phyloP scores from a whole-genome alignment of 2,797 vertebrate species.

The Anniella stebbinsi region DNA sequence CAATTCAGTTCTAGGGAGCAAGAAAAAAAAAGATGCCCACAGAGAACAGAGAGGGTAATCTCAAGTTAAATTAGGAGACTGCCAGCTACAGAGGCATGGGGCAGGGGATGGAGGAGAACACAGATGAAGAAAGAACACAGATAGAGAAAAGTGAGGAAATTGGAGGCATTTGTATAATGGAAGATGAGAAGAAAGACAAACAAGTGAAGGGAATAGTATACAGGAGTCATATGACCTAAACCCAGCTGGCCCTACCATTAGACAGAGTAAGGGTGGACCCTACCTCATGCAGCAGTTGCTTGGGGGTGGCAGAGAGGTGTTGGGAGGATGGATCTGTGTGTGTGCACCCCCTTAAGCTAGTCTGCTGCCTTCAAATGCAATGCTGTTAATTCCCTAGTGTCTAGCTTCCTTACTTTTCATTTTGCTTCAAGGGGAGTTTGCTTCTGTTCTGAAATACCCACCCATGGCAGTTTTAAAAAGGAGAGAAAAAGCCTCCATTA shows the following conservation, averaged over 20 bases:
- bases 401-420: not conserved
- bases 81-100: not conserved
- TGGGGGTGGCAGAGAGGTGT: not conserved
- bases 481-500: not conserved
- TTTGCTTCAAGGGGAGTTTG: not conserved
- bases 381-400: not conserved
- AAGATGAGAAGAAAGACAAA: not conserved
- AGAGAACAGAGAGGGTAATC: not conserved
- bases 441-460: not conserved
- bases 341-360: not conserved
- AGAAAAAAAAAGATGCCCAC: not conserved
- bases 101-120: not conserved
- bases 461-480: not conserved
- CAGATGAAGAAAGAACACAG: not conserved
- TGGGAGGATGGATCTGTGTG: not conserved
- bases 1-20: not conserved
- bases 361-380: not conserved
- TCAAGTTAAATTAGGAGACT: not conserved
- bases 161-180: not conserved
- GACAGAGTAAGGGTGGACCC: not conserved
- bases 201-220: not conserved
- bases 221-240: not conserved
- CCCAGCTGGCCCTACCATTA: not conserved
- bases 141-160: not conserved
- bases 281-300: too few species aligned